Evolutionary conservation across 2,113 vertebrate genomes (phyloP).

Genomic region (Madoqua kirkii): DNA sequence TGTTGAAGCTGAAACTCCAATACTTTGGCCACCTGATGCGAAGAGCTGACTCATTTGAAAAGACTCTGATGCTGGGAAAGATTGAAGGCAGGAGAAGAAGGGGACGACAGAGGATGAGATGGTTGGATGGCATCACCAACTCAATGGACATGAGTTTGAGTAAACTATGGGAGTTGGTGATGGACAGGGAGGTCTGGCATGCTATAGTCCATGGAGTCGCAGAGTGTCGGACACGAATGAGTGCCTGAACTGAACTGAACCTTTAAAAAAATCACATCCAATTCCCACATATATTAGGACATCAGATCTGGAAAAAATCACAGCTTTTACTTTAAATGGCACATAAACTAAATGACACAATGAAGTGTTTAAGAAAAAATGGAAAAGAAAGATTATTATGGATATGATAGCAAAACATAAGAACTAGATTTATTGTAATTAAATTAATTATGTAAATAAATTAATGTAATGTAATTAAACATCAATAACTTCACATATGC

Average conservation of each 20-base stretch:
- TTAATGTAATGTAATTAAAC: no score
- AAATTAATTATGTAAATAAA: no score
- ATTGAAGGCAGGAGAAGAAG: not conserved
- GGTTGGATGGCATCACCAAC: not conserved
- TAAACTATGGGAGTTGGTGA: not conserved
- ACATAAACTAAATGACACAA: no score
- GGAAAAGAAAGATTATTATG: no score
- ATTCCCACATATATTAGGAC: no score
- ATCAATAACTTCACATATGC: no score
- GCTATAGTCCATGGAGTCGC: not conserved
- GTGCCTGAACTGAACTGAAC: not conserved
- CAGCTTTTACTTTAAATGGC: no score
- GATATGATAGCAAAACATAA: no score
- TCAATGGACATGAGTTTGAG: not conserved
- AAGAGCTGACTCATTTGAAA: not conserved
- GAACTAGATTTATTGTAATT: no score
- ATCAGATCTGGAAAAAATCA: no score
- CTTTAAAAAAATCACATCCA: not conserved
- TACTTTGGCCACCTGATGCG: not conserved
- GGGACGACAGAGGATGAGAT: not conserved
- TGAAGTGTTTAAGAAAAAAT: no score
- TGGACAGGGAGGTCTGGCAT: not conserved
- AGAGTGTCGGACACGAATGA: accelerated
- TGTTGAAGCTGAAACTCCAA: not conserved
- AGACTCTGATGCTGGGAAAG: not conserved